phyloP scores from a whole-genome alignment of 2,888 invertebrate genomes.

The Rutpela maculata region DNA sequence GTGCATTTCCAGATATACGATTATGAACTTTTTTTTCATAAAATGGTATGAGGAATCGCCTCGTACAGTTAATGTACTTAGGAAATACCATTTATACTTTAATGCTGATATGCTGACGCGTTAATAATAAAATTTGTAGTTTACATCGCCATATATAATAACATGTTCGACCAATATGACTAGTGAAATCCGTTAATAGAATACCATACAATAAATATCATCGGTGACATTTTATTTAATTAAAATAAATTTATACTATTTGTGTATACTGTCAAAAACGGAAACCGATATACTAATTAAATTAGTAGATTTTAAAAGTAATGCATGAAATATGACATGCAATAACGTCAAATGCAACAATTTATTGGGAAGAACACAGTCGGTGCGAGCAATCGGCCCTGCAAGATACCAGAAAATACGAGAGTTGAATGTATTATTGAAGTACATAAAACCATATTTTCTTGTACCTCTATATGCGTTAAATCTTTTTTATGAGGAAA shows the following conservation, averaged over 20 bases:
- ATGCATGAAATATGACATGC: constrained; percentile 4
- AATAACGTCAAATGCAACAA: constrained; percentile 12
- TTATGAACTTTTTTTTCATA: too few relatives aligned
- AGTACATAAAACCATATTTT: neutral
- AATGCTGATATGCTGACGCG: too few relatives aligned
- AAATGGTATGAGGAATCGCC: too few relatives aligned
- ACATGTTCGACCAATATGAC: neutral
- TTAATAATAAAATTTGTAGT: too few relatives aligned
- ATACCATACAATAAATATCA: neutral
- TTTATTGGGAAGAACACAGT: constrained; percentile 21
- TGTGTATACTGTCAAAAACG: constrained; percentile 13
- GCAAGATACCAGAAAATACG: constrained; percentile 17
- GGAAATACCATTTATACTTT: too few relatives aligned
- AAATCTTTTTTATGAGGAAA: neutral
- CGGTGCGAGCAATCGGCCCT: neutral
- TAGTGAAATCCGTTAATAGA: constrained; percentile 2
- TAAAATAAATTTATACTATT: constrained; percentile 16
- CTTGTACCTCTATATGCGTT: neutral
- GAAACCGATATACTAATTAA: constrained; percentile 18
- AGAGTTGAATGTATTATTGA: constrained; percentile 10
- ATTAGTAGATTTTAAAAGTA: constrained; percentile 17
- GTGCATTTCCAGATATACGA: too few relatives aligned
- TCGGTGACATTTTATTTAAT: constrained; percentile 19
- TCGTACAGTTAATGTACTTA: too few relatives aligned
- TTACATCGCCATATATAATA: neutral